phyloP scores from a whole-genome alignment of 2,888 invertebrate species.

The Pterostichus madidus region DNA sequence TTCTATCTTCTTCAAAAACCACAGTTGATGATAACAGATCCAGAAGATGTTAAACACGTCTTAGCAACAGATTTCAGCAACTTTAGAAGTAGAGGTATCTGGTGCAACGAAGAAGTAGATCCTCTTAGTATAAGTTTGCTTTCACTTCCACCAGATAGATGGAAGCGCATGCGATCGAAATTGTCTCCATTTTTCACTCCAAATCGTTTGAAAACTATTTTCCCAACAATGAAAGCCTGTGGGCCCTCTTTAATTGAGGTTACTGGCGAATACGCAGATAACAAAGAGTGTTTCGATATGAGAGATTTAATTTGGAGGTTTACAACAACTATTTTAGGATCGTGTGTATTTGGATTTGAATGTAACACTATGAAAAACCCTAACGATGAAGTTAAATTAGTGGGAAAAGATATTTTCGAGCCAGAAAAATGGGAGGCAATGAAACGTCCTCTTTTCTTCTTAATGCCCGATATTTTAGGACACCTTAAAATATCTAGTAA shows the following conservation, averaged over 20 bases:
- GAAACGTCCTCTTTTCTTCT: slow-evolving; percentile 40
- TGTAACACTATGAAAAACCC: slow-evolving; percentile 49
- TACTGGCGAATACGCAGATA: slow-evolving; percentile 30
- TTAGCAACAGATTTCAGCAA: slow-evolving; percentile 54
- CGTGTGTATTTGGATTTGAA: slow-evolving; percentile 58
- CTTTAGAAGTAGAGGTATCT: slow-evolving; percentile 50
- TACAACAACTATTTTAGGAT: slow-evolving; percentile 41
- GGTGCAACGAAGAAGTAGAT: slow-evolving; percentile 55
- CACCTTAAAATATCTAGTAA: slow-evolving; percentile 20
- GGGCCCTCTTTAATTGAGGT: slow-evolving; percentile 45
- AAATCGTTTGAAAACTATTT: slow-evolving; percentile 46
- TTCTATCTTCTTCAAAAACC: slow-evolving; percentile 48
- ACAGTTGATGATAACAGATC: slow-evolving; percentile 57
- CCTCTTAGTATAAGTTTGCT: slow-evolving; percentile 53
- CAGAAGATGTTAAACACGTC: slow-evolving; percentile 54
- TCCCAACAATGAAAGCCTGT: slow-evolving; percentile 46
- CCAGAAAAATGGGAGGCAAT: slow-evolving; percentile 30
- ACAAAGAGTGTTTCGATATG: slow-evolving; percentile 36
- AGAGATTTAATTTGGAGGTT: slow-evolving; percentile 59
- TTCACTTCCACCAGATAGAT: slow-evolving; percentile 36
- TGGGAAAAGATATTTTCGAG: slow-evolving; percentile 62
- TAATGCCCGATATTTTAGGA: slow-evolving; percentile 49
- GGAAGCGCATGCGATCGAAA: slow-evolving; percentile 51
- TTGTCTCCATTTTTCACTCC: slow-evolving; percentile 52
- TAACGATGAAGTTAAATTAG: slow-evolving; percentile 18